Evolutionary conservation across 1,140 invertebrate species (phyloP).

Genomic region (Oncopodura yosiiana): DNA sequence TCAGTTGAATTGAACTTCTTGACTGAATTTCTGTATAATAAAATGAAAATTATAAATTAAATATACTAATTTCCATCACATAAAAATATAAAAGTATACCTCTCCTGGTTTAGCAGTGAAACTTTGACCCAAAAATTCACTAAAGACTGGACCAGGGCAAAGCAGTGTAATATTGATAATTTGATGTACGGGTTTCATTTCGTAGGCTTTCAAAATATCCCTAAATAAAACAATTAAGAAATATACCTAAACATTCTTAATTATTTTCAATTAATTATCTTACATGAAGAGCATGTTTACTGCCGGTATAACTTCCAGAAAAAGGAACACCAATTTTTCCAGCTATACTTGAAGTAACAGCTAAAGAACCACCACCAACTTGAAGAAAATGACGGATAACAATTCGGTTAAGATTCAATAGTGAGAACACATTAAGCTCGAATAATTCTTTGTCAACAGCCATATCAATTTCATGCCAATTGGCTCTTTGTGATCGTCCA

Average conservation of each 20-base stretch:
- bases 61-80: neutral
- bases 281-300: conserved; percentile 75
- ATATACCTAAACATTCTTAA: neutral
- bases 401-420: conserved; percentile 58
- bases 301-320: conserved; percentile 64
- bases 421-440: conserved; percentile 69
- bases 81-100: conserved; percentile 39
- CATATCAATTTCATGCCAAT: conserved; percentile 64
- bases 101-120: conserved; percentile 56
- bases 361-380: conserved; percentile 54
- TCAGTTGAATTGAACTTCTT: conserved; percentile 44
- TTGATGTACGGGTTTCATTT: conserved; percentile 50
- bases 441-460: conserved; percentile 67
- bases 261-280: conserved; percentile 29
- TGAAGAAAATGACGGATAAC: conserved; percentile 57
- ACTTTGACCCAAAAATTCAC: conserved; percentile 57
- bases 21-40: conserved; percentile 47
- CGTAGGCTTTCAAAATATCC: conserved; percentile 59
- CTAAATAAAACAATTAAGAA: conserved; percentile 41
- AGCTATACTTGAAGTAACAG: conserved; percentile 60
- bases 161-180: conserved; percentile 58
- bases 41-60: neutral
- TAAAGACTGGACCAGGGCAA: conserved; percentile 65
- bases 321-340: conserved; percentile 58
- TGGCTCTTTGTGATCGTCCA: conserved; percentile 65